Conservation (phyloP, 2,888 invertebrate genomes). For the Cerceris ruficornis region DNA sequence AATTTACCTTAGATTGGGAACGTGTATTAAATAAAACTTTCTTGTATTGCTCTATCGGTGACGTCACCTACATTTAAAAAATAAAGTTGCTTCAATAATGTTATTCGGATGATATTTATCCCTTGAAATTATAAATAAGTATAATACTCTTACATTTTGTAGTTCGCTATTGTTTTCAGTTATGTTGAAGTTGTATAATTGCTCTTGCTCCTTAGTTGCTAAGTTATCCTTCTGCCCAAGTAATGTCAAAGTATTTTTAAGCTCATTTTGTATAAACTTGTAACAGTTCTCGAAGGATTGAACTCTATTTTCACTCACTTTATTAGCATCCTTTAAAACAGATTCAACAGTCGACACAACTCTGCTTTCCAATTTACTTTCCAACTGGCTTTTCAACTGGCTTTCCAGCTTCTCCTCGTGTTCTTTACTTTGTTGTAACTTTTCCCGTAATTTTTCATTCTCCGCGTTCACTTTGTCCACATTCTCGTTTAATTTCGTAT, state of each 20-base stretch:
- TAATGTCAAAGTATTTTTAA: neutral
- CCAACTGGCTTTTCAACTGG: neutral
- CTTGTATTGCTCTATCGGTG: too few relatives aligned
- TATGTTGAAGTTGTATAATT: slow-evolving; percentile 9
- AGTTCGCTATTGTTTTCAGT: neutral
- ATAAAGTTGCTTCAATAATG: too few relatives aligned
- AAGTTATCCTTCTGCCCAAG: neutral
- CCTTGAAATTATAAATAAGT: neutral
- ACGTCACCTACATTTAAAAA: too few relatives aligned
- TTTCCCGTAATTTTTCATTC: neutral
- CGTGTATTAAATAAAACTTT: too few relatives aligned
- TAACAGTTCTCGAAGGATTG: neutral
- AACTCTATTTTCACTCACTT: neutral
- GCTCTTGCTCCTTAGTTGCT: neutral
- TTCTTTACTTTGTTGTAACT: neutral
- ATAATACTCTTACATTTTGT: slow-evolving; percentile 19
- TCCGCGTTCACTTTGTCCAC: slow-evolving; percentile 12
- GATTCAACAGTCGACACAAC: neutral
- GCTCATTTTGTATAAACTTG: neutral
- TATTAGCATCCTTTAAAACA: neutral
- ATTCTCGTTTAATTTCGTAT: slow-evolving; percentile 16
- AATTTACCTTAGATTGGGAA: too few relatives aligned
- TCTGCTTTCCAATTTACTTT: neutral
- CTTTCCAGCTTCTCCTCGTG: neutral
- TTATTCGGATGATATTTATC: neutral